Conservation (phyloP, 1,140 invertebrate species). For the Drosophila takahashii region DNA sequence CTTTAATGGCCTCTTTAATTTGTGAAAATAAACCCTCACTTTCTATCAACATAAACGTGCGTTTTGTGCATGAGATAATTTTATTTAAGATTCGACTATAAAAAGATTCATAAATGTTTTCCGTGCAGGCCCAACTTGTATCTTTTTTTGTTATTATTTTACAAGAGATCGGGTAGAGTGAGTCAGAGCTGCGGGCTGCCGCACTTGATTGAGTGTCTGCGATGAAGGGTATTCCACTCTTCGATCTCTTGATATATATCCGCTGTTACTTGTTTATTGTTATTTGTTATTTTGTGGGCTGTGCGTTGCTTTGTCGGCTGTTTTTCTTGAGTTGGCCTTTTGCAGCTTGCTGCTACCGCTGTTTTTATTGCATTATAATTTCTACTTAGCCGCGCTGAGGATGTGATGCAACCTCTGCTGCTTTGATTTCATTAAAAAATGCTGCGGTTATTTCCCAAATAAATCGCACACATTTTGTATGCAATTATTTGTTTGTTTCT, state of each 20-base stretch:
- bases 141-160: constrained; percentile 53
- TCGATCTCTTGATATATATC: constrained; percentile 24
- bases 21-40: too few relatives aligned
- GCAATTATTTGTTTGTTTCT: constrained; percentile 70
- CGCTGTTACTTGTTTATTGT: constrained; percentile 35
- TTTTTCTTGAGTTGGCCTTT: constrained; percentile 42
- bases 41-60: too few relatives aligned
- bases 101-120: background rate
- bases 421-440: constrained; percentile 74
- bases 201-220: constrained; percentile 22
- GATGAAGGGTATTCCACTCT: constrained; percentile 30
- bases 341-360: constrained; percentile 23
- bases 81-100: background rate
- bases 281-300: constrained; percentile 17
- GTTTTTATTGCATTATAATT: constrained; percentile 80
- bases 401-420: constrained; percentile 71
- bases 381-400: constrained; percentile 74
- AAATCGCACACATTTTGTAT: constrained; percentile 81
- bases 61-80: background rate
- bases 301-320: constrained; percentile 54
- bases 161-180: constrained; percentile 21
- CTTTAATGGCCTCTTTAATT: too few relatives aligned
- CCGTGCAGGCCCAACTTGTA: constrained; percentile 24
- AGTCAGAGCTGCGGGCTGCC: constrained; percentile 24
- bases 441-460: constrained; percentile 73